These are phyloP conservation scores for Drosophila pullipes DNA, from an alignment of 2,888 invertebrate genomes.

Conservation along the genomic window DNA sequence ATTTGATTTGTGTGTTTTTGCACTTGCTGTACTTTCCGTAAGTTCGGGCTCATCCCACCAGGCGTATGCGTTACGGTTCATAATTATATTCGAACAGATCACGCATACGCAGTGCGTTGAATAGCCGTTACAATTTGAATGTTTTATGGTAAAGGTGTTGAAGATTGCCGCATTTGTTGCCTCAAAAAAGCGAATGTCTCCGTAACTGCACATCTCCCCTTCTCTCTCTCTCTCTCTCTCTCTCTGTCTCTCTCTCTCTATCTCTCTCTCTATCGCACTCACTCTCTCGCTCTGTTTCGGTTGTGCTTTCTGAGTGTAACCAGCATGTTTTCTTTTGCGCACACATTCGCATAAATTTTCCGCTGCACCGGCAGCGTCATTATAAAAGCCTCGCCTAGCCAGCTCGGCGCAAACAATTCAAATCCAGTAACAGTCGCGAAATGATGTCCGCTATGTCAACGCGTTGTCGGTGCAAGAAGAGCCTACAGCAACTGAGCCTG, in stretches of 20 bases:
- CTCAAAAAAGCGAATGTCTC: slow-evolving; percentile 50
- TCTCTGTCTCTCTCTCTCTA: neutral
- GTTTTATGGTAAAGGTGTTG: slow-evolving; percentile 37
- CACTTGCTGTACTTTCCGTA: slow-evolving; percentile 2
- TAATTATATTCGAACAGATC: slow-evolving; percentile 53
- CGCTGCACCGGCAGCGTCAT: slow-evolving; percentile 74
- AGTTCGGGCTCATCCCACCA: slow-evolving; percentile 23
- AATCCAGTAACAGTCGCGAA: slow-evolving; percentile 83
- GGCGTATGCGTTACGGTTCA: slow-evolving; percentile 51
- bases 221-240: slow-evolving; percentile 5
- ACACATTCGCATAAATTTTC: slow-evolving; percentile 78
- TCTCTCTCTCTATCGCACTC: neutral
- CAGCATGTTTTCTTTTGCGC: slow-evolving; percentile 60
- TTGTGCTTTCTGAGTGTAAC: slow-evolving; percentile 20
- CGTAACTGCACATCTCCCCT: slow-evolving; percentile 26
- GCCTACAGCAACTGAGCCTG: slow-evolving; percentile 23
- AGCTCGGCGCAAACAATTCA: slow-evolving; percentile 83
- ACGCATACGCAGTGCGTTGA: slow-evolving; percentile 71
- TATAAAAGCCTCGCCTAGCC: slow-evolving; percentile 84
- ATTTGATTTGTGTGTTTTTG: slow-evolving; percentile 47
- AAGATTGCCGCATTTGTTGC: slow-evolving; percentile 33
- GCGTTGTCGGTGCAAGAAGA: slow-evolving; percentile 47
- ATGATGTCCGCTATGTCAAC: slow-evolving; percentile 81
- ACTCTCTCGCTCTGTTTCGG: slow-evolving; percentile 5
- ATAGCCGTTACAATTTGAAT: slow-evolving; percentile 72